Base-by-base conservation (phyloP, 2,888 invertebrate species). In the Abscondita cerata region DNA sequence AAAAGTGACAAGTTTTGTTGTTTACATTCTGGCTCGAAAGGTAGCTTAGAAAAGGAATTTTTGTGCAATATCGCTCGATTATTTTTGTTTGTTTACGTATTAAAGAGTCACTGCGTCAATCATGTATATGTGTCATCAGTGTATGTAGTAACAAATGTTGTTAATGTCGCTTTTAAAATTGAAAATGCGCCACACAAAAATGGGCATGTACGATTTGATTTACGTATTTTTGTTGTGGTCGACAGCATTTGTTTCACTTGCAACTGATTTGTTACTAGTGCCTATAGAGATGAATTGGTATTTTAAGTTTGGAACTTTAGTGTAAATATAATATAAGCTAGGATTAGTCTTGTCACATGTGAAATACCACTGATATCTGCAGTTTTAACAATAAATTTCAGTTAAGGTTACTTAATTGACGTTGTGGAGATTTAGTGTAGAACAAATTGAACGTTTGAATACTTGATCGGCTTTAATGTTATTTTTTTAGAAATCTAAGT, bases 211-310 rank as follows among this genome's bases (percentile, higher is more conserved):
- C 16, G 11, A 46, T 33, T 48, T 5, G 25, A 15, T 46, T 31
- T 12, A 31, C 19, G n/a, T 48, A n/a, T 48, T 46, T 44, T 51
- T 58, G 44, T 50, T 47, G 20, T 34, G 20, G 46, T 64, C 58
- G 46, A 57, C 60, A 59, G 56, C 61, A 67, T 67, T 68, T 68
- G 65, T 68, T 64, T 56, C 34, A 47, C 31, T 56, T 67, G 62
- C 57, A 34, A 52, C 62, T 62, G 57, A 58, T 40, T 61, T 76
- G 72, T 75, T 74, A 74, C 75, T 78, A 77, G 78, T 78, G 78
- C 78, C 78, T 79, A 76, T 76, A 78, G 77, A 69, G 75, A 75
- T 71, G 74, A 72, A 72, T 72, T 71, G 72, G 70, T 69, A 71
- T 69, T 68, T 72, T 76, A 75, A 75, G 75, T 77, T 76, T 77